Base-by-base conservation (phyloP, 2,888 invertebrate genomes). In the Polyommatus iphigenia region DNA sequence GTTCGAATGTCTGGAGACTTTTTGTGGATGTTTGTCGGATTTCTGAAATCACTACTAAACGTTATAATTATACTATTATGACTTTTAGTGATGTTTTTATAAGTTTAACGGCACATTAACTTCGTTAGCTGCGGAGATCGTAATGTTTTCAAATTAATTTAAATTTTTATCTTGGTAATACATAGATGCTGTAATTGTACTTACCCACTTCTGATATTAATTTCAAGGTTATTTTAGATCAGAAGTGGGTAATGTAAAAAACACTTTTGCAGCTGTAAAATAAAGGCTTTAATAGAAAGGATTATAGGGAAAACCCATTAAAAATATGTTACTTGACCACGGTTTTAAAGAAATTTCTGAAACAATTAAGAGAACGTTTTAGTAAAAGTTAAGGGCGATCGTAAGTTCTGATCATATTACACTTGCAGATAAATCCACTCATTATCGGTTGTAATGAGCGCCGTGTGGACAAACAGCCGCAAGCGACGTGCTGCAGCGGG, bases 381-480 rank as follows among this genome's bases (percentile, higher is more conserved):
- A 29, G 4, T 15, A 2, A 8, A 29, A 67, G 29, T 67, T 32
- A 5, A 67, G 29, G 67, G 15, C 8, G 75, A 78, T 82, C 78
- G 78, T 78, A 78, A 81, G 81, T 85, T 85, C 82, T 82, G 75
- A 75, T 75, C 46, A 24, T 54, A 88, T 89, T 88, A 88, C 87
- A 88, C 86, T 87, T 87, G 89, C 85, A 88, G 86, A 87, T 88
- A 84, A 83, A 85, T 85, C 84, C 84, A 83, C 83, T 87, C 87
- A 88, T 90, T 89, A 89, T 86, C 87, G 86, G 87, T 78, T 85
- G 86, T 89, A 88, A 89, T 89, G 86, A 87, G 85, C 84, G 83
- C 82, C 82, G 82, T 80, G 79, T 81, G 79, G 79, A 82, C 80
- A 82, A 82, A 81, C 82, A 81, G 46, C 71, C 73, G 76, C 62